phyloP scores from a whole-genome alignment of 92 coral and sea anemone genomes.

The Virgularia gustaviana region DNA sequence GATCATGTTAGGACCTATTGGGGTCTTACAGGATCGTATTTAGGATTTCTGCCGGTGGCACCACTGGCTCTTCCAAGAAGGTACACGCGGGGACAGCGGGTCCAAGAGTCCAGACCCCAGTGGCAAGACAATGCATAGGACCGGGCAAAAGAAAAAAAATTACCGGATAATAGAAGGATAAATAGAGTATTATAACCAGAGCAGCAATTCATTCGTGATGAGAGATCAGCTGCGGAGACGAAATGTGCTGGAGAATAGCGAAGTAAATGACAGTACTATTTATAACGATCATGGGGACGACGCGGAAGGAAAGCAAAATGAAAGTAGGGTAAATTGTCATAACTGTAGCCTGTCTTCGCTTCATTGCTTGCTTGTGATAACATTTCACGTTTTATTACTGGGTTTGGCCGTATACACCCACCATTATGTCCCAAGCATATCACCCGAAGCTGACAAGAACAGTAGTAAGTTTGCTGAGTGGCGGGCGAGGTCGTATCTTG shows the following conservation, averaged over 20 bases:
- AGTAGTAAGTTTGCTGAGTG: conserved; percentile 82
- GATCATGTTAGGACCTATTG: too few relatives aligned
- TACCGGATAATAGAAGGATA: too few relatives aligned
- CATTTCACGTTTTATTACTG: conserved; percentile 48
- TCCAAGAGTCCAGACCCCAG: too few relatives aligned
- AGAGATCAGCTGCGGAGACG: not conserved
- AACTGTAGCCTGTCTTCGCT: conserved; percentile 5
- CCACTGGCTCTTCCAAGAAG: too few relatives aligned
- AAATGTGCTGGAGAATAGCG: not conserved
- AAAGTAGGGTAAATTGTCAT: not conserved
- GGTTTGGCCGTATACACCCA: conserved; percentile 50
- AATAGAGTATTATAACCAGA: too few relatives aligned
- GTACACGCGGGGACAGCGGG: too few relatives aligned
- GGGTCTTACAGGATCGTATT: too few relatives aligned
- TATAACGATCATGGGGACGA: not conserved
- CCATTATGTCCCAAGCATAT: conserved; percentile 67
- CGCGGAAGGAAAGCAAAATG: not conserved
- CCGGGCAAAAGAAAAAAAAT: too few relatives aligned
- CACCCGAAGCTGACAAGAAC: conserved; percentile 49
- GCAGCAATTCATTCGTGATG: too few relatives aligned
- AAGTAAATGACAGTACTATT: not conserved
- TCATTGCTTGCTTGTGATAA: conserved; percentile 44
- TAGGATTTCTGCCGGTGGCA: too few relatives aligned
- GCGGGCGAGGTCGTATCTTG: conserved; percentile 76
- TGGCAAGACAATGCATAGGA: too few relatives aligned